Conservation (phyloP, 2,797 vertebrate genomes). For the Orestias chungarensis region DNA sequence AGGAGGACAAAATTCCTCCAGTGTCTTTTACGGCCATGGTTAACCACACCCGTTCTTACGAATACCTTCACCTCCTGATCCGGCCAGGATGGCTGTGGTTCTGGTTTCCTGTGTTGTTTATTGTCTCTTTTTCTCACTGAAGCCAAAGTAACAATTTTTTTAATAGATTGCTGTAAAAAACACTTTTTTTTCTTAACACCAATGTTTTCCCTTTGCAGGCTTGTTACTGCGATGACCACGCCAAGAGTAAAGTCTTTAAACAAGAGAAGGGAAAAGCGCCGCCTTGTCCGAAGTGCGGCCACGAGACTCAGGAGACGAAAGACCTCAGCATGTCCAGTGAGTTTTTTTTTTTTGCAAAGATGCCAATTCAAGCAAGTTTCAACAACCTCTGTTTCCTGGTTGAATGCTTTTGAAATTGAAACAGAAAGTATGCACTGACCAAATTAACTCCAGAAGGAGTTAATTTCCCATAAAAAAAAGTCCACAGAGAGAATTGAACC, state of each 20-base stretch:
- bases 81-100: neutral
- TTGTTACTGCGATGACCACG: constrained; percentile 95
- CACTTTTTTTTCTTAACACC: neutral
- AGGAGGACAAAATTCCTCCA: neutral
- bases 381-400: neutral
- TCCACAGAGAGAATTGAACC: neutral
- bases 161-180: neutral
- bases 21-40: no score
- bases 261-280: constrained; percentile 95
- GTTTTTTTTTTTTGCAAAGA: constrained; percentile 45
- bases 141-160: no score
- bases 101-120: neutral
- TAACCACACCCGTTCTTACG: no score
- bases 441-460: neutral
- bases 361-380: constrained; percentile 8
- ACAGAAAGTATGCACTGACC: neutral
- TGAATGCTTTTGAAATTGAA: constrained; percentile 14
- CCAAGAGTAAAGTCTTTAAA: constrained; percentile 96
- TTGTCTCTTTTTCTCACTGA: neutral
- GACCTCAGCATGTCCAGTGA: constrained; percentile 99
- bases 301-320: constrained; percentile 98
- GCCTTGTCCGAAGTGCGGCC: constrained; percentile 96
- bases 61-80: neutral
- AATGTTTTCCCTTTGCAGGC: no score
- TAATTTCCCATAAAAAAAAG: neutral